Percentiles rank a stretch among this genome's conserved stretches.
Conservation (phyloP, 1,140 invertebrate species). For the Prorops nasuta region DNA sequence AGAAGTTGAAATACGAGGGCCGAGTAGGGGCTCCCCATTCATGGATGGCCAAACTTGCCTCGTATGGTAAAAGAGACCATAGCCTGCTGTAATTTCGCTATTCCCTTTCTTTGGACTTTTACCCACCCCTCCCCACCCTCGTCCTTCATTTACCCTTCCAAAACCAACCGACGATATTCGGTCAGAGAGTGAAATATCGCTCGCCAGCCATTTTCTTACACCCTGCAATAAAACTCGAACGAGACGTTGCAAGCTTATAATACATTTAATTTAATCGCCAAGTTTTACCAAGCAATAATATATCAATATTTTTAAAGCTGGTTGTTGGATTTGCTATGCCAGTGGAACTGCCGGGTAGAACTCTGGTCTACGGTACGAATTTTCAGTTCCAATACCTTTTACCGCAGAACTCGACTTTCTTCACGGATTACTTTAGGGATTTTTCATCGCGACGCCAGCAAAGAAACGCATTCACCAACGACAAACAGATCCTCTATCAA, state of each 20-base stretch:
- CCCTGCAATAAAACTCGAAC: too few relatives aligned
- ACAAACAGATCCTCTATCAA: slow-evolving; percentile 26
- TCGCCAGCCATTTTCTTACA: too few relatives aligned
- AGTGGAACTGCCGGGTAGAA: slow-evolving; percentile 42
- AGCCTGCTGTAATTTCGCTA: slow-evolving; percentile 32
- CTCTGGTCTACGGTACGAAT: slow-evolving; percentile 48
- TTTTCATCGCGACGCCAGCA: slow-evolving; percentile 11
- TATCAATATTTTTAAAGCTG: slow-evolving; percentile 40
- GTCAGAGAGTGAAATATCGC: too few relatives aligned
- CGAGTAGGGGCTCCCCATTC: slow-evolving; percentile 24
- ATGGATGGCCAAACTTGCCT: slow-evolving; percentile 29
- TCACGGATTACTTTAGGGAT: slow-evolving; percentile 38
- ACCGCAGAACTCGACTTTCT: slow-evolving; percentile 50
- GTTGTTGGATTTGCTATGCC: slow-evolving; percentile 49
- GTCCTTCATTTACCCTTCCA: neutral
- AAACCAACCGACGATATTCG: too few relatives aligned
- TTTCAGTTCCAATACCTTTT: slow-evolving; percentile 55
- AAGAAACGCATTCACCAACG: slow-evolving; percentile 25
- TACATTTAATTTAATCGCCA: too few relatives aligned
- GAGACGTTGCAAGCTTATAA: too few relatives aligned
- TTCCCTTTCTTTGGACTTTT: slow-evolving; percentile 16
- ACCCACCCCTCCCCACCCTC: neutral
- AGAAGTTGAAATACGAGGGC: slow-evolving; percentile 40
- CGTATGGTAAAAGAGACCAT: slow-evolving; percentile 25
- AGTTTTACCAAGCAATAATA: too few relatives aligned